These are phyloP conservation scores for Brachyhypopomus gauderio DNA, from an alignment of 2,113 vertebrate genomes.

Conservation along the genomic window DNA sequence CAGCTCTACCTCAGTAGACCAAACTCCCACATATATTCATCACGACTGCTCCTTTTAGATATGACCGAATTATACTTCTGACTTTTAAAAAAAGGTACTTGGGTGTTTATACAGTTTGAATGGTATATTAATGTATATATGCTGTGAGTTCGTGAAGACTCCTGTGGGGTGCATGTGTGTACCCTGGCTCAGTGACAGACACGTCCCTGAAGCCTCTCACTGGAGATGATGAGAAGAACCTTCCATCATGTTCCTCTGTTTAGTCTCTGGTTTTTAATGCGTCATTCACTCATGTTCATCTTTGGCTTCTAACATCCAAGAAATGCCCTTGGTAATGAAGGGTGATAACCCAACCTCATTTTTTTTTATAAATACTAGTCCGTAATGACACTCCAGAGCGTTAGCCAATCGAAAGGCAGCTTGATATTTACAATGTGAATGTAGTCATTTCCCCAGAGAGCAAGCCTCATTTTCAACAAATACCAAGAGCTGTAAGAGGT, in stretches of 20 bases:
- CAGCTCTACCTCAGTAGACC: slow-evolving; percentile 19
- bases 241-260: not conserved
- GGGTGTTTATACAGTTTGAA: not conserved
- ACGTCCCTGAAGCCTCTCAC: not conserved
- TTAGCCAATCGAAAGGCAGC: slow-evolving; percentile 33
- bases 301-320: not conserved
- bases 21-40: slow-evolving; percentile 20
- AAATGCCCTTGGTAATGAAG: slow-evolving; percentile 23
- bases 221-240: not conserved
- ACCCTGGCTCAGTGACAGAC: not conserved
- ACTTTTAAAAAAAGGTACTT: not conserved
- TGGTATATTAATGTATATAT: not conserved
- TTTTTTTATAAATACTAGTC: not conserved
- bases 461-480: slow-evolving; percentile 48
- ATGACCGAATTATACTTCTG: not conserved
- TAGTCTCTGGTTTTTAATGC: not conserved
- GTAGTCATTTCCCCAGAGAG: slow-evolving; percentile 30
- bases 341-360: not conserved
- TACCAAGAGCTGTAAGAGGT: slow-evolving; percentile 48
- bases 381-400: slow-evolving; percentile 1
- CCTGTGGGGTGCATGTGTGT: not conserved
- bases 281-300: not conserved
- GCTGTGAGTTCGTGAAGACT: not conserved
- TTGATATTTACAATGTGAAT: slow-evolving; percentile 48
- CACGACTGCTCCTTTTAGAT: slow-evolving; percentile 19